Percentiles rank a stretch among this genome's conserved stretches.
Evolutionary conservation across 2,113 vertebrate species (phyloP).

Genomic region (Oreochromis niloticus): DNA sequence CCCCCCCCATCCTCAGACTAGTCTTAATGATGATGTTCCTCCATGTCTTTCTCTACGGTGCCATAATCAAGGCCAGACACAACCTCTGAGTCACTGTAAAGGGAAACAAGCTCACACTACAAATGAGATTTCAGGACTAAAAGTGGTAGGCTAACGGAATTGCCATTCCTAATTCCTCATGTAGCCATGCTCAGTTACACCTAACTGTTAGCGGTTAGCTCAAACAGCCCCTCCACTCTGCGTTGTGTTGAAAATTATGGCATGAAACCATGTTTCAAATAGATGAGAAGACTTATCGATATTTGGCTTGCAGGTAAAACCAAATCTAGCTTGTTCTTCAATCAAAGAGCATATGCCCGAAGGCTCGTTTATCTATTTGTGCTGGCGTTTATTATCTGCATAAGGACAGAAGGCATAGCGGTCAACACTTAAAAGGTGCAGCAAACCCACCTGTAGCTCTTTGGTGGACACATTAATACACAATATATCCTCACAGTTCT

Average conservation of each 20-base stretch:
- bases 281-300: constrained; percentile 81
- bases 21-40: constrained; percentile 54
- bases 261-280: constrained; percentile 82
- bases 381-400: neutral
- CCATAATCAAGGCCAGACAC: constrained; percentile 46
- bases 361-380: neutral
- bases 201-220: neutral
- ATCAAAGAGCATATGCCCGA: neutral
- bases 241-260: constrained; percentile 50
- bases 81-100: constrained; percentile 13
- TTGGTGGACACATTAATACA: fast-evolving
- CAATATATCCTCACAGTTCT: neutral
- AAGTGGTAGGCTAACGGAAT: constrained; percentile 9
- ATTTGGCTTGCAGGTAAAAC: constrained; percentile 85
- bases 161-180: neutral
- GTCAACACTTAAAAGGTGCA: neutral
- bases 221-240: neutral
- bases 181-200: neutral
- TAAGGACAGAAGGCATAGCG: neutral
- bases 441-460: neutral
- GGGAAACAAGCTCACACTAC: constrained; percentile 17
- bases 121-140: constrained; percentile 23
- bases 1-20: constrained; percentile 15
- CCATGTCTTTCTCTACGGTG: constrained; percentile 14
- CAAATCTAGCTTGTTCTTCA: neutral